Percentiles rank a stretch among this genome's conserved stretches.
Evolutionary conservation across 2,113 vertebrate species (phyloP).

Genomic region (Chionis minor): DNA sequence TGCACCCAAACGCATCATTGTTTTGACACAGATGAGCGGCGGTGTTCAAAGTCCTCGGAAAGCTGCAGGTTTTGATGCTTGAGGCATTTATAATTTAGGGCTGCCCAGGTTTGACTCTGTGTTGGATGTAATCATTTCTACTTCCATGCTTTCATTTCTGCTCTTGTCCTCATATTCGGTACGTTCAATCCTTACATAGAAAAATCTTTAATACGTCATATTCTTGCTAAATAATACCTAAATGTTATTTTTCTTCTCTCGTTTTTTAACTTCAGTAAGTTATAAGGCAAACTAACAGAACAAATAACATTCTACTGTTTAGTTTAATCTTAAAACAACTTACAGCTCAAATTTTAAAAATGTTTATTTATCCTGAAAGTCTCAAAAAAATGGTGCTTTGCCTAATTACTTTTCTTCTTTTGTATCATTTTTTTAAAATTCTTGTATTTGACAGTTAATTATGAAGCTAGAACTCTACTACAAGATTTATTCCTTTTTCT

Average conservation of each 20-base stretch:
- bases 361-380: background rate
- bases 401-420: background rate
- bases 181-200: background rate
- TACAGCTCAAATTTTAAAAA: background rate
- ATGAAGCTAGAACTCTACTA: background rate
- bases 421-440: background rate
- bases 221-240: background rate
- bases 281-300: background rate
- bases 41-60: background rate
- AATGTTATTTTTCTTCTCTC: background rate
- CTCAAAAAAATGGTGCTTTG: background rate
- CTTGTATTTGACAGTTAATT: background rate
- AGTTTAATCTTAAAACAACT: background rate
- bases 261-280: background rate
- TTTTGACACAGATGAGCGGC: background rate
- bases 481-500: background rate
- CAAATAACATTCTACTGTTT: background rate
- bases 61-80: background rate
- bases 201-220: background rate
- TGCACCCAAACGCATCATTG: accelerated
- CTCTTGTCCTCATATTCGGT: background rate
- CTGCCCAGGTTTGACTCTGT: background rate
- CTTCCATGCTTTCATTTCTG: background rate
- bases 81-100: background rate
- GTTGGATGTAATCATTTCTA: background rate